Conservation (phyloP, 2,888 invertebrate species). For the Branchipolynoe longqiensis region DNA sequence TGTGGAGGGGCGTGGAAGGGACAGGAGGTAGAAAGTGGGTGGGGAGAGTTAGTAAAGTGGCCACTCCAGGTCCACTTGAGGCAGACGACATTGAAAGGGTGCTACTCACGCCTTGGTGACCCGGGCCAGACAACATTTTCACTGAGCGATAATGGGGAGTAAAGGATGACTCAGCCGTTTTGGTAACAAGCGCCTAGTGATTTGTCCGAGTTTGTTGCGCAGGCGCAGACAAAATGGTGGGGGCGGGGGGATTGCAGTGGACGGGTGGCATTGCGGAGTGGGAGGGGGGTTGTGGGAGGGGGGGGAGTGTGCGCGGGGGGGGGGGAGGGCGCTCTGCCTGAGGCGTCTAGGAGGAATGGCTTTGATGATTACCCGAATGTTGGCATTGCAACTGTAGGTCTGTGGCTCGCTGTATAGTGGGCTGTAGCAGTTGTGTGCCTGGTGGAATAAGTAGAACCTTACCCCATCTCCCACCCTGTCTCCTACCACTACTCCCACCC, state of each 20-base stretch:
- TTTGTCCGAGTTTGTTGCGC: conserved; percentile 29
- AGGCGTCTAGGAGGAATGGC: background rate
- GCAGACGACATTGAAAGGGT: background rate
- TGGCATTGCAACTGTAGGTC: too few species aligned
- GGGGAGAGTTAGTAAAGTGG: background rate
- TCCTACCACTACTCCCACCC: too few species aligned
- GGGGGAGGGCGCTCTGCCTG: background rate
- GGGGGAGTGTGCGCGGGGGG: too few species aligned
- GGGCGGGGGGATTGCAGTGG: background rate
- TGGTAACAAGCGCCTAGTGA: conserved; percentile 24
- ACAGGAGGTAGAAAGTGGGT: background rate
- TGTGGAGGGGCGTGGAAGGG: too few species aligned
- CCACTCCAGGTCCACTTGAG: background rate
- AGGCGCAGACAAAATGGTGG: background rate
- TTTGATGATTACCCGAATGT: background rate
- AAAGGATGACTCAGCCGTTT: conserved; percentile 48
- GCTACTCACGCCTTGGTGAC: background rate
- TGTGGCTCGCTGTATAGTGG: too few species aligned
- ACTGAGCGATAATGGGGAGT: conserved; percentile 43
- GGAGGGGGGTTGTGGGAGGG: too few species aligned
- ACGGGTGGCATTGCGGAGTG: too few species aligned
- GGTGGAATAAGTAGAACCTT: too few species aligned
- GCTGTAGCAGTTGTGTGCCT: too few species aligned
- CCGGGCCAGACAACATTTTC: background rate
- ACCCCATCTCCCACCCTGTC: too few species aligned